A percentile compares a stretch with the other conserved stretches of the same genome.
phyloP scores from a whole-genome alignment of 2,113 vertebrate genomes.

The Gobio gobio region DNA sequence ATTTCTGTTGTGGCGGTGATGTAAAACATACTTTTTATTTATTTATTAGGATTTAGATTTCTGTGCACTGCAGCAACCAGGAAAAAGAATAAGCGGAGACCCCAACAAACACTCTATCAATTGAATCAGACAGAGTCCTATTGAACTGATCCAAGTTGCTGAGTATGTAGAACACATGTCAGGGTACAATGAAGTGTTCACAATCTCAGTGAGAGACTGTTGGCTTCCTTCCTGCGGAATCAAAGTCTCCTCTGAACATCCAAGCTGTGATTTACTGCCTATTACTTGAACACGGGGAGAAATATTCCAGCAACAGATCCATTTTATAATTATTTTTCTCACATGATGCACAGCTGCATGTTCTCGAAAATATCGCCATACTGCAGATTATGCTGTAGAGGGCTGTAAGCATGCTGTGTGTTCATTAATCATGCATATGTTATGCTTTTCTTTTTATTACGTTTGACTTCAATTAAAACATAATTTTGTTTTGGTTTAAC shows the following conservation, averaged over 20 bases:
- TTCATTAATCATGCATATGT: neutral
- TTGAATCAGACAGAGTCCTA: neutral
- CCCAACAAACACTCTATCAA: neutral
- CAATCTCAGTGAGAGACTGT: constrained; percentile 32
- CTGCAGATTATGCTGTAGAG: neutral
- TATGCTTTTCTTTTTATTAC: constrained; percentile 25
- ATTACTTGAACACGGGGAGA: constrained; percentile 43
- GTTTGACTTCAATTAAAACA: constrained; percentile 25
- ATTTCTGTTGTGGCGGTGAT: constrained; percentile 4
- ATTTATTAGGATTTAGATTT: neutral
- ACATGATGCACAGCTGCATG: neutral
- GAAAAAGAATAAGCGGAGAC: neutral
- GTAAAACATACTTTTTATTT: neutral
- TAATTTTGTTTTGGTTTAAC: constrained; percentile 42
- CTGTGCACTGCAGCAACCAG: neutral
- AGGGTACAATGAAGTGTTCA: constrained; percentile 45
- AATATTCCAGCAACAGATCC: constrained; percentile 51
- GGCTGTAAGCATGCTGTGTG: neutral
- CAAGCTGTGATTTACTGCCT: constrained; percentile 51
- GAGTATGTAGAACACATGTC: constrained; percentile 41
- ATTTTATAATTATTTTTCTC: neutral
- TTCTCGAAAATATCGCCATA: neutral
- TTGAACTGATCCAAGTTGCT: constrained; percentile 1
- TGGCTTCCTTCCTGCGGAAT: constrained; percentile 62
- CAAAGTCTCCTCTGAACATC: constrained; percentile 45